phyloP scores from a whole-genome alignment of 2,888 invertebrate species.

The Tanypteryx hageni region DNA sequence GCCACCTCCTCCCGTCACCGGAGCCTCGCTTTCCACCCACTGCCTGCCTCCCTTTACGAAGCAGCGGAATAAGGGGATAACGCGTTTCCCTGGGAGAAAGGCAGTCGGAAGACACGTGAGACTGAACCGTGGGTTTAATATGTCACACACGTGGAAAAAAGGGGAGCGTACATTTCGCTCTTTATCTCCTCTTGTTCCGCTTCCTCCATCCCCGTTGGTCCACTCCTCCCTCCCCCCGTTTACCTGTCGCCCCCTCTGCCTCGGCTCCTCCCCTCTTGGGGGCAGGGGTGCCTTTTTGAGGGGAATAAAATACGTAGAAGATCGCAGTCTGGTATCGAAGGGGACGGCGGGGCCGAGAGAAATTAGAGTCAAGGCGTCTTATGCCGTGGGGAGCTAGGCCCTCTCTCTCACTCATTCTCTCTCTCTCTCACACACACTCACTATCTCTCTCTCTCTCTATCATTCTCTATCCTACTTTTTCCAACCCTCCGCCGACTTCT shows the following conservation, averaged over 20 bases:
- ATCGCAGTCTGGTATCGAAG: constrained; percentile 32
- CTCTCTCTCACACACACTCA: background rate
- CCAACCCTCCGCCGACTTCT: background rate
- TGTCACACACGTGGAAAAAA: constrained; percentile 39
- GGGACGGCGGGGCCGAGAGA: background rate
- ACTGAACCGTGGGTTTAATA: constrained; percentile 46
- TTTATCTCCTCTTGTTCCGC: constrained; percentile 13
- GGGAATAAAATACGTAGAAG: constrained; percentile 10
- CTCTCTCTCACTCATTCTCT: background rate
- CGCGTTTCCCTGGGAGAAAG: background rate
- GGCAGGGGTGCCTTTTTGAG: constrained; percentile 8
- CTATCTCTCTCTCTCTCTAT: background rate
- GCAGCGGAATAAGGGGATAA: background rate
- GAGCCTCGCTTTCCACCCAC: too few species aligned
- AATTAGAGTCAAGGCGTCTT: background rate
- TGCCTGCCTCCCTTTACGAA: background rate
- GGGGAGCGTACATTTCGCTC: constrained; percentile 36
- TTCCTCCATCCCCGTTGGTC: background rate
- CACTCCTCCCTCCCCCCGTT: background rate
- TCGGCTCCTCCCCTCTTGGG: background rate
- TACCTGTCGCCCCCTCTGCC: background rate
- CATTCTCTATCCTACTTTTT: background rate
- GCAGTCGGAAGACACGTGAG: background rate
- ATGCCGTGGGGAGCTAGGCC: background rate
- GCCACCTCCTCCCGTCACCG: background rate